These are phyloP conservation scores for Drosophila subobscura DNA, from an alignment of 1,140 invertebrate genomes.

Conservation along the genomic window DNA sequence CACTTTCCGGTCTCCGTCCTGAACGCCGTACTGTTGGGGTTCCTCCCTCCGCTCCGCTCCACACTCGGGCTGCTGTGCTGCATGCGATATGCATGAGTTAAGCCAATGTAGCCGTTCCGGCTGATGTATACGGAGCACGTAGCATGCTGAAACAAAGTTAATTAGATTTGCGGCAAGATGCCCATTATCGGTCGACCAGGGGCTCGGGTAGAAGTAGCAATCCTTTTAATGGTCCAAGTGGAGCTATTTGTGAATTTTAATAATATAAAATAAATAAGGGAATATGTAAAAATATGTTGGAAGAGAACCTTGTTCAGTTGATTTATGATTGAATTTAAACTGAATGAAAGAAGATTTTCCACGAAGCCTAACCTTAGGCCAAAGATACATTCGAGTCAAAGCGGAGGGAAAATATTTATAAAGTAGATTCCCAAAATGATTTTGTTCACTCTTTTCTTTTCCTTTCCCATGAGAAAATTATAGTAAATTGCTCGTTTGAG, in stretches of 20 bases:
- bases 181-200: conserved; percentile 55
- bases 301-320: too few species aligned
- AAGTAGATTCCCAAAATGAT: too few species aligned
- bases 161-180: conserved; percentile 80
- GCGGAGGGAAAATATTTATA: too few species aligned
- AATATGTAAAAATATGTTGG: conserved; percentile 24
- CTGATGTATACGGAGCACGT: conserved; percentile 63
- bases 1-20: conserved; percentile 57
- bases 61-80: conserved; percentile 9
- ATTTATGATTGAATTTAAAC: too few species aligned
- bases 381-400: too few species aligned
- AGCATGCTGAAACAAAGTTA: conserved; percentile 78
- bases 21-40: background rate
- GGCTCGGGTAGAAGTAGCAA: conserved; percentile 3
- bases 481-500: background rate
- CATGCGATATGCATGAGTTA: conserved; percentile 58
- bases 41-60: background rate
- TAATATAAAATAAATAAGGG: too few species aligned
- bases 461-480: too few species aligned
- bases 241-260: conserved; percentile 63
- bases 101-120: conserved; percentile 54
- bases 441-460: too few species aligned
- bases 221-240: conserved; percentile 64
- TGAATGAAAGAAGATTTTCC: too few species aligned
- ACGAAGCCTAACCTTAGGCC: too few species aligned